These are phyloP conservation scores for Minunthozetes semirufus DNA, from an alignment of 2,888 invertebrate genomes.

Conservation along the genomic window DNA sequence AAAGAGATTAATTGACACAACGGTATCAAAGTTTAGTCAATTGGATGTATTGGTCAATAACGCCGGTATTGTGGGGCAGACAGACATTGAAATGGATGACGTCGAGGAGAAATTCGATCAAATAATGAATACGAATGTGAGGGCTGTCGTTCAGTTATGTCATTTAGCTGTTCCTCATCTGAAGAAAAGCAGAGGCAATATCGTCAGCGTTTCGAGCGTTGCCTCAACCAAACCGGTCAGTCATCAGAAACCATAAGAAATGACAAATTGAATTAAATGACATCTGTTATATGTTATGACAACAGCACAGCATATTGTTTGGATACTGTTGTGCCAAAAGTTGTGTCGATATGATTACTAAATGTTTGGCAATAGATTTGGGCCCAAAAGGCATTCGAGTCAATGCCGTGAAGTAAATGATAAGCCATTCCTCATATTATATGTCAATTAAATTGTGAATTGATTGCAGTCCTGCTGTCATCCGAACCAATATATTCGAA, in stretches of 20 bases:
- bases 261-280: neutral
- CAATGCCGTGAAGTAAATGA: neutral
- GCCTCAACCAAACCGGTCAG: slow-evolving; percentile 18
- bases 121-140: slow-evolving; percentile 79
- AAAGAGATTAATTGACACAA: neutral
- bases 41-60: slow-evolving; percentile 29
- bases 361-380: slow-evolving; percentile 28
- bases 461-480: neutral
- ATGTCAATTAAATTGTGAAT: too few relatives aligned
- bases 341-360: neutral
- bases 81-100: neutral
- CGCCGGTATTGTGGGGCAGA: neutral
- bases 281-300: too few relatives aligned
- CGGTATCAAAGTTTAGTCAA: neutral
- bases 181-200: slow-evolving; percentile 63
- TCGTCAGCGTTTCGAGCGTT: slow-evolving; percentile 76
- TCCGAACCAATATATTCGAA: slow-evolving; percentile 6
- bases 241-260: neutral
- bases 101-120: slow-evolving; percentile 71
- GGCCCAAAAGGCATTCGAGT: neutral
- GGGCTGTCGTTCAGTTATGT: slow-evolving; percentile 57
- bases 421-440: too few relatives aligned
- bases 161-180: slow-evolving; percentile 80
- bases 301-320: too few relatives aligned
- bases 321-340: slow-evolving; percentile 14